A percentile compares a stretch with the other conserved stretches of the same genome.
These are phyloP conservation scores for Phenganax marumi DNA, from an alignment of 92 coral and sea anemone species.

Conservation along the genomic window DNA sequence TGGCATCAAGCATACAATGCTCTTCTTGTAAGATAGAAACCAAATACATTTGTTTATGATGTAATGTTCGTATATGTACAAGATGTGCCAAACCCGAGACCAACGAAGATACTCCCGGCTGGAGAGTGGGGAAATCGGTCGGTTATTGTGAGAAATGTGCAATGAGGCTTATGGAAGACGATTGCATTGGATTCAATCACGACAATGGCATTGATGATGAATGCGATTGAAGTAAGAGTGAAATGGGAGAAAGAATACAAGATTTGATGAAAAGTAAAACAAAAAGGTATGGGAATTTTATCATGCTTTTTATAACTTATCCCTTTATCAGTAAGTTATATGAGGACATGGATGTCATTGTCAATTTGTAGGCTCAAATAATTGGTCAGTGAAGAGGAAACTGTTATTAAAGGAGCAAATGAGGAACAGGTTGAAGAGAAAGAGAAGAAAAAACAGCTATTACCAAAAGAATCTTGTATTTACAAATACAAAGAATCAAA, in stretches of 20 bases:
- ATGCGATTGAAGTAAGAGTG: neutral
- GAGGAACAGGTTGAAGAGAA: neutral
- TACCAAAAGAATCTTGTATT: conserved; percentile 47
- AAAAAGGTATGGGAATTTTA: neutral
- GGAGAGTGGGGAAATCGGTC: conserved; percentile 49
- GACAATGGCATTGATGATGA: neutral
- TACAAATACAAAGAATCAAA: conserved; percentile 44
- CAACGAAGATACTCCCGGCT: conserved; percentile 45
- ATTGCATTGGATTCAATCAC: neutral
- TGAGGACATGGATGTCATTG: neutral
- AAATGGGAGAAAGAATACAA: too few relatives aligned
- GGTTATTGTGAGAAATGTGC: conserved; percentile 50
- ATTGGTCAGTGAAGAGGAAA: neutral
- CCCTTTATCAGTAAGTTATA: neutral
- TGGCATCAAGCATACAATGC: neutral
- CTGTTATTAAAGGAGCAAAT: neutral
- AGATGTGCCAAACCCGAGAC: conserved; percentile 27
- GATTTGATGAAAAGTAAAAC: too few relatives aligned
- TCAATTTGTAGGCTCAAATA: neutral
- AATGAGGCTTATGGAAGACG: conserved; percentile 34
- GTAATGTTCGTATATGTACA: conserved; percentile 42
- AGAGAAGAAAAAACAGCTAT: conserved; percentile 39
- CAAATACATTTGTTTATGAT: conserved; percentile 41
- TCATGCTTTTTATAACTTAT: neutral
- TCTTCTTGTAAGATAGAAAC: neutral